Evolutionary conservation across 2,113 vertebrate genomes (phyloP), one percentile per base, ranked within the genome.

Genomic region (Xiphophorus couchianus): DNA sequence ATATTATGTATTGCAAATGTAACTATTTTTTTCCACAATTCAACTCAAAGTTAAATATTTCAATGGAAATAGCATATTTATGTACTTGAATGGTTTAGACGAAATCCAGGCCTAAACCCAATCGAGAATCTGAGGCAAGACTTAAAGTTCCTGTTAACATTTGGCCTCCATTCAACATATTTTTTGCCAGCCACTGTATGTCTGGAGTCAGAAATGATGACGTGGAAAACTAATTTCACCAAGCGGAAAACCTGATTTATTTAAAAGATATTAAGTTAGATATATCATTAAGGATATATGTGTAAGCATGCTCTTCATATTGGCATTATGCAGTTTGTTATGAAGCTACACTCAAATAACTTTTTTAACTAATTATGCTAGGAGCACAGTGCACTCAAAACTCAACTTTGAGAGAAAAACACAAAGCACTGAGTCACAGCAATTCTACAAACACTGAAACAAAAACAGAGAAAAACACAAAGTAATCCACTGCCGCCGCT

Each of bases 371-470:
- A 87, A 90, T 66, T 54, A 85, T 78, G 71, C 73, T 80, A 51
- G 29, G 63, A 77, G 80, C 29, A 69, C 42, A 83, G 83, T 82
- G 85, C 84, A 88, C 85, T 85, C 89, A 89, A 88, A 92, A 90
- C 89, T 90, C 80, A 90, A 90, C 83, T 89, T 88, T 5, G 30
- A 74, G 33, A 11, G 35, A 67, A 84, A 86, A 89, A 90, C 44
- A 15, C 86, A 91, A 89, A 75, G 81, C 74, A 25, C 42, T 19
- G 63, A 82, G 83, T 84, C 89, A 85, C 69, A 73, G 75, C 71
- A 19, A 77, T 74, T 86, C 37, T 74, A 78, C 85, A 92, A 92
- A 89, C 84, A 90, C 77, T 84, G 80, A 89, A 88, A 89, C 83
- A 90, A 85, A 93, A 89, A 81, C 84, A 76, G 84, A 81, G 78